Evolutionary conservation across 2,888 invertebrate species (phyloP), one percentile per base, ranked within the genome.

Genomic region (Xylota sylvarum): DNA sequence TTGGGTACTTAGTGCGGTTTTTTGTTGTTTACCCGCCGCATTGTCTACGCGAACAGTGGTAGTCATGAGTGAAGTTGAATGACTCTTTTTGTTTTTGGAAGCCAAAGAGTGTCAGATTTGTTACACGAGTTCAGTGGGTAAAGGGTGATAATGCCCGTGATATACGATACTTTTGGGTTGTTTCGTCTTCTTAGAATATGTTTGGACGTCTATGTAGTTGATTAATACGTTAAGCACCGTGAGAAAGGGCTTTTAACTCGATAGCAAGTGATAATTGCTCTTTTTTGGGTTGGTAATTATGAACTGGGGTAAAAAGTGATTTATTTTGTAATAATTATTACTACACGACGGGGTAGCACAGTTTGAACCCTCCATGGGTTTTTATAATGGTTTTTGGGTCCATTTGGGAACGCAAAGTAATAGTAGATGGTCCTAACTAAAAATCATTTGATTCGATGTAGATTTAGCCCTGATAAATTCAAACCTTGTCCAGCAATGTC

Each of bases 31-130:
- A 48, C 64, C 5, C 5, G 12, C n/a, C 5, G 35, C 10, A 23
- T 67, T 52, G 67, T 52, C 37, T 37, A 9, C 50, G n/a, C 23
- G 27, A 23, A 52, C 27, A 52, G 27, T 52, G 27, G 50, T 23
- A 55, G 17, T 5, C 12, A 9, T 3, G 19, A 67, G 23, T 14
- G 2, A 12, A 67, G 67, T 67, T 50, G 52, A 67, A 67, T 52
- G 52, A 67, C 52, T 67, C 27, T 27, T 46, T 17, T n/a, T n/a
- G n/a, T n/a, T 9, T 17, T 9, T 9, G 30, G 14, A n/a, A 32
- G 30, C 5, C 23, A 14, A 14, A 30, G 14, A 14, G 30, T 10
- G 0, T 62, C 27, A 46, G 14, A 46, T 62, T 62, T 14, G 17
- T 14, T 43, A 10, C 23, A 14, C 23, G 23, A 62, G 30, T 46